Conservation (phyloP, 1,140 invertebrate species). For the Papilio helenus region DNA sequence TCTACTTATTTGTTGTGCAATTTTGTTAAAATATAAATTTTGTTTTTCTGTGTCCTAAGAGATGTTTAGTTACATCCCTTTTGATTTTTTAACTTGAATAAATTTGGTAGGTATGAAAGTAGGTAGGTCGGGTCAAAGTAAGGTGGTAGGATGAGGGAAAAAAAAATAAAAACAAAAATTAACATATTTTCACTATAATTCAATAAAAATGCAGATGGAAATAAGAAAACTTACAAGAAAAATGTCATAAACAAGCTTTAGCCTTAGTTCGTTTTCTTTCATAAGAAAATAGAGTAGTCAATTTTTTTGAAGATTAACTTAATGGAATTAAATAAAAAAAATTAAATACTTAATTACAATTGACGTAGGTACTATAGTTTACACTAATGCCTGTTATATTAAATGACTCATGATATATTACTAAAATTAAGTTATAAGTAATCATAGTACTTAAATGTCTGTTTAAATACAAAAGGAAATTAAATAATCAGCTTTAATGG, state of each 20-base stretch:
- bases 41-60: not conserved
- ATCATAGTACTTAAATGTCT: constrained; percentile 71
- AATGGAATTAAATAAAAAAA: constrained; percentile 79
- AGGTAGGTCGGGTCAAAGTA: not conserved
- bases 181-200: constrained; percentile 83
- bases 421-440: constrained; percentile 77
- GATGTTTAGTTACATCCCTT: not conserved
- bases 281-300: constrained; percentile 74
- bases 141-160: constrained; percentile 36
- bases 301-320: constrained; percentile 78
- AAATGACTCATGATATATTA: constrained; percentile 80
- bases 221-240: constrained; percentile 80
- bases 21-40: not conserved
- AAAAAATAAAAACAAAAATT: constrained; percentile 72
- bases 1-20: not conserved
- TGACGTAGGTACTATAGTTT: constrained; percentile 77
- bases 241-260: constrained; percentile 81
- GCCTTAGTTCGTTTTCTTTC: constrained; percentile 73
- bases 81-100: not conserved
- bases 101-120: not conserved
- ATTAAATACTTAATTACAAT: constrained; percentile 82
- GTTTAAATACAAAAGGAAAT: constrained; percentile 81
- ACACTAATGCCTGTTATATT: constrained; percentile 79
- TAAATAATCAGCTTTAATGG: constrained; percentile 81
- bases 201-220: constrained; percentile 82